Conservation (phyloP, 2,888 invertebrate genomes). For the Epinotia demarniana region DNA sequence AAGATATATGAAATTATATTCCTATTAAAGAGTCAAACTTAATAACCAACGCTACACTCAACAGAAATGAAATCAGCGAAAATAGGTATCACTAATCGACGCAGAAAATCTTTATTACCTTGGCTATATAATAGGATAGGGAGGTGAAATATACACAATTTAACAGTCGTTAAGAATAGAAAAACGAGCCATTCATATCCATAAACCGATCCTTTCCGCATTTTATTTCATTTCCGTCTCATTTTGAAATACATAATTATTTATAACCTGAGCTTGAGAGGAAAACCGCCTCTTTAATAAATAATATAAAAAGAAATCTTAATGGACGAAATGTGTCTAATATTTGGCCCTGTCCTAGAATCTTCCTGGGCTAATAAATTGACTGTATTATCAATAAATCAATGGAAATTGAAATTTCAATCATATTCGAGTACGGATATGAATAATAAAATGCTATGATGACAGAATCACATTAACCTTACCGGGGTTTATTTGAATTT, state of each 20-base stretch:
- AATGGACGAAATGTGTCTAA: conserved; percentile 1
- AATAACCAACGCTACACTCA: no score
- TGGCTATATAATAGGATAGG: background rate
- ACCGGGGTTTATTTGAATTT: no score
- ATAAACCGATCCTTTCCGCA: background rate
- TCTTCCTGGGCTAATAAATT: background rate
- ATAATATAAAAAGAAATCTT: conserved; percentile 4
- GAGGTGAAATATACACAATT: background rate
- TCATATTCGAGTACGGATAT: no score
- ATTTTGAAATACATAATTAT: conserved; percentile 19
- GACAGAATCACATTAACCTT: no score
- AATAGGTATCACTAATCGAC: no score
- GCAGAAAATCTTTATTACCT: no score
- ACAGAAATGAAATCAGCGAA: no score
- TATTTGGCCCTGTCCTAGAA: background rate
- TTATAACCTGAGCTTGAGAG: conserved; percentile 20
- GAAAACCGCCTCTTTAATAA: conserved; percentile 16
- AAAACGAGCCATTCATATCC: background rate
- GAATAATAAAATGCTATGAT: no score
- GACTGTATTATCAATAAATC: background rate
- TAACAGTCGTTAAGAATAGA: background rate
- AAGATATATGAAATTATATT: no score
- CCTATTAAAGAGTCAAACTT: no score
- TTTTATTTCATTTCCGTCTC: conserved; percentile 9
- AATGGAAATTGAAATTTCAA: no score